These are phyloP conservation scores for Pristionchus maxplancki DNA, from an alignment of 2,888 invertebrate species.

Conservation along the genomic window DNA sequence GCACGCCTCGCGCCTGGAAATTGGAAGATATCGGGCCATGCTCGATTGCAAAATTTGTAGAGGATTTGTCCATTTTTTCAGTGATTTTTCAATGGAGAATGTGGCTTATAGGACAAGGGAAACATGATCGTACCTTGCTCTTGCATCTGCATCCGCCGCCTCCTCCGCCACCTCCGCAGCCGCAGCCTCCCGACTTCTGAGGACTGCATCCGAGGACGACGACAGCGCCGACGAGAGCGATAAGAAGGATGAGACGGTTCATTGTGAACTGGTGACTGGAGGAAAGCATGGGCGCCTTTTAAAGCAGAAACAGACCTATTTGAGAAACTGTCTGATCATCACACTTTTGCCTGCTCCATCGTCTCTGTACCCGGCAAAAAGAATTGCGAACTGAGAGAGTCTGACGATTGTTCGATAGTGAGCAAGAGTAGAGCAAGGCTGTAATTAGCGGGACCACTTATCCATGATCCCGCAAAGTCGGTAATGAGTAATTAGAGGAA, in stretches of 20 bases:
- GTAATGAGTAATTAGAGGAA: neutral
- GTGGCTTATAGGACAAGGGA: neutral
- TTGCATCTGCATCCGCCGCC: slow-evolving; percentile 24
- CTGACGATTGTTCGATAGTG: neutral
- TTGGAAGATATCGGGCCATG: neutral
- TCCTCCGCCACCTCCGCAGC: slow-evolving; percentile 31
- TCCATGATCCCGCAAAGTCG: neutral
- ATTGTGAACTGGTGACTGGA: neutral
- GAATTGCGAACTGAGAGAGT: too few species aligned
- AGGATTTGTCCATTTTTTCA: too few species aligned
- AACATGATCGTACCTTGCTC: neutral
- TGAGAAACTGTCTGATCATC: too few species aligned
- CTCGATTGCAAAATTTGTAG: too few species aligned
- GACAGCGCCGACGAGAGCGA: slow-evolving; percentile 15
- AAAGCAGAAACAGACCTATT: neutral
- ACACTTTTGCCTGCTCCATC: too few species aligned
- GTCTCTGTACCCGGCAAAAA: too few species aligned
- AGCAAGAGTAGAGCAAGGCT: neutral
- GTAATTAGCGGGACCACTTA: neutral
- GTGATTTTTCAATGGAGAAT: neutral
- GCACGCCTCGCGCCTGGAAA: slow-evolving; percentile 13
- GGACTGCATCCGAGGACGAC: neutral
- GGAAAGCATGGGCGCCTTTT: neutral
- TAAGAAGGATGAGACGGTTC: neutral
- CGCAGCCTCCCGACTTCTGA: slow-evolving; percentile 7